phyloP scores from a whole-genome alignment of 2,113 vertebrate species.

The Heterochromis multidens region DNA sequence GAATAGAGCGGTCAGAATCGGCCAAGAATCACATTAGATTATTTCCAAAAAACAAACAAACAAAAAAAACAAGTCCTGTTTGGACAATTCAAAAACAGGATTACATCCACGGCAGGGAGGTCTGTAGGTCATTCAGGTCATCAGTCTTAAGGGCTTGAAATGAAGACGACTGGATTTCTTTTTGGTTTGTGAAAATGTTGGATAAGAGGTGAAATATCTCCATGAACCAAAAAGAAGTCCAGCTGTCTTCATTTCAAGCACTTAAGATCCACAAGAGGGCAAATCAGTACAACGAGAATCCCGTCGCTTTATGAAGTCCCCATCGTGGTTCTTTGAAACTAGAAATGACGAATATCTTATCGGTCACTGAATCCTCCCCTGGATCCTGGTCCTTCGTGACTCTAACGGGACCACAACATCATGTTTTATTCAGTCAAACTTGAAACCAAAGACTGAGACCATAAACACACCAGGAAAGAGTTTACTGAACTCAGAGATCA shows the following conservation, averaged over 20 bases:
- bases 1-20: neutral
- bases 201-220: too few relatives aligned
- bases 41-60: neutral
- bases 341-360: neutral
- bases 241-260: neutral
- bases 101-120: neutral
- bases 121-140: too few relatives aligned
- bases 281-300: accelerated
- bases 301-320: neutral
- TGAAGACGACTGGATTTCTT: too few relatives aligned
- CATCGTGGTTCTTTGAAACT: too few relatives aligned
- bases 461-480: too few relatives aligned
- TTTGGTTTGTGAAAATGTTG: neutral
- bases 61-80: neutral
- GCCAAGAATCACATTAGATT: neutral
- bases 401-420: neutral
- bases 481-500: neutral
- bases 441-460: neutral
- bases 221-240: neutral
- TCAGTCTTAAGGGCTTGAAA: too few relatives aligned
- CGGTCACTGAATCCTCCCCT: neutral
- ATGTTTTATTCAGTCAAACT: neutral
- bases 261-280: neutral
- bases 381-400: neutral
- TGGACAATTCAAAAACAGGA: neutral